Percentiles rank a stretch among this genome's conserved stretches.
Evolutionary conservation across 1,140 invertebrate species (phyloP).

Genomic region (Scaptomyza hsui): DNA sequence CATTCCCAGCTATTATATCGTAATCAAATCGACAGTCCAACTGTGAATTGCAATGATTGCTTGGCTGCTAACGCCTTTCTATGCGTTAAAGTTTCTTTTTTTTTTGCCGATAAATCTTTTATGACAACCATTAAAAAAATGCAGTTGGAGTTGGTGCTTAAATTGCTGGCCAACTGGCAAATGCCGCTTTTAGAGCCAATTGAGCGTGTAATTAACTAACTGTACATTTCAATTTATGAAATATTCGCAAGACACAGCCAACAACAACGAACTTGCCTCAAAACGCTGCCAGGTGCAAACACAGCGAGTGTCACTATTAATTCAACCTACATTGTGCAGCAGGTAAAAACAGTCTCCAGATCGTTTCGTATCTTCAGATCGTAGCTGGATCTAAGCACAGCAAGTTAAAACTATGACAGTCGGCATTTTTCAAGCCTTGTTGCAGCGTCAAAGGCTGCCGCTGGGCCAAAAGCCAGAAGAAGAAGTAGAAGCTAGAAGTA

Average conservation of each 20-base stretch:
- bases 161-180: conserved; percentile 49
- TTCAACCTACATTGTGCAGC: conserved; percentile 72
- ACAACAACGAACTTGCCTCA: conserved; percentile 43
- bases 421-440: conserved; percentile 51
- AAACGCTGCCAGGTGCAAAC: conserved; percentile 58
- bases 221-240: conserved; percentile 81
- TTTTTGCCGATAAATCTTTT: conserved; percentile 67
- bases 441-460: conserved; percentile 45
- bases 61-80: conserved; percentile 2
- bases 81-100: neutral
- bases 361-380: conserved; percentile 15
- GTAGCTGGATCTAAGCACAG: conserved; percentile 17
- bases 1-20: conserved; percentile 29
- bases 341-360: conserved; percentile 1
- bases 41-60: conserved; percentile 47
- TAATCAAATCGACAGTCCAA: conserved; percentile 20
- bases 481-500: conserved; percentile 12
- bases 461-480: conserved; percentile 1
- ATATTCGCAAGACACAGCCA: conserved; percentile 47
- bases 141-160: conserved; percentile 23
- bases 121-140: conserved; percentile 58
- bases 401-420: conserved; percentile 60
- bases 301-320: conserved; percentile 74
- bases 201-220: conserved; percentile 80
- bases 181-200: conserved; percentile 71